Base-by-base conservation (phyloP, 2,797 vertebrate species). In the Lemur catta region DNA sequence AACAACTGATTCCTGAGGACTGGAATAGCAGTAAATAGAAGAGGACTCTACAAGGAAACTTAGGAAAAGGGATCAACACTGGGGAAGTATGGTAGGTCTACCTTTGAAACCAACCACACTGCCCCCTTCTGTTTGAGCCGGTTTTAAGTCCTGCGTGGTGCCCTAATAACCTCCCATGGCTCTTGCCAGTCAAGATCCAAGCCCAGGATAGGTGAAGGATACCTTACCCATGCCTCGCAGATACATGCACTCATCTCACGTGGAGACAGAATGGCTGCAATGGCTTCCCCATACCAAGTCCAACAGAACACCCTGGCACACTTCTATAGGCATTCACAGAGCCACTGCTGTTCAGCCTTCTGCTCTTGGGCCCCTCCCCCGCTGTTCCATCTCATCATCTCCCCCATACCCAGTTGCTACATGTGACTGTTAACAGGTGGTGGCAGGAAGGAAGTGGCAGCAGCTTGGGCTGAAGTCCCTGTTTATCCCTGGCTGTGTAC, bases 381-480 rank as follows among this genome's bases (percentile, higher is more conserved):
- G 0, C 91, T 4, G 38, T 18, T 55, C 92, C 74, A 52, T 61
- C 90, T 61, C 90, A 65, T 63, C 65, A 17, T 81, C 91, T 80
- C 72, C 50, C 50, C 57, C 35, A n/a, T 52, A 35, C 79, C 84
- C 96, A 92, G 91, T 38, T 87, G 94, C 95, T 97, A 78, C 28
- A 7, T 74, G 82, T 92, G 91, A 72, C 92, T 97, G 76, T 79
- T 92, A 95, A 98, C 96, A 97, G 97, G 97, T 97, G 96, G 93
- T 55, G n/a, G 81, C 96, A 97, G 97, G 97, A 97, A 98, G 97
- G 96, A 97, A 97, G 97, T 92, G 82, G 87, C 84, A 92, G 91
- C 88, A 88, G 93, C 93, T 95, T 67, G 65, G 48, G 89, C 97
- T 93, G 88, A 95, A 97, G 97, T 97, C 96, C 96, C 89, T 94